A percentile compares a stretch with the other conserved stretches of the same genome.
Conservation (phyloP, 2,888 invertebrate species). For the Ophion costatus region DNA sequence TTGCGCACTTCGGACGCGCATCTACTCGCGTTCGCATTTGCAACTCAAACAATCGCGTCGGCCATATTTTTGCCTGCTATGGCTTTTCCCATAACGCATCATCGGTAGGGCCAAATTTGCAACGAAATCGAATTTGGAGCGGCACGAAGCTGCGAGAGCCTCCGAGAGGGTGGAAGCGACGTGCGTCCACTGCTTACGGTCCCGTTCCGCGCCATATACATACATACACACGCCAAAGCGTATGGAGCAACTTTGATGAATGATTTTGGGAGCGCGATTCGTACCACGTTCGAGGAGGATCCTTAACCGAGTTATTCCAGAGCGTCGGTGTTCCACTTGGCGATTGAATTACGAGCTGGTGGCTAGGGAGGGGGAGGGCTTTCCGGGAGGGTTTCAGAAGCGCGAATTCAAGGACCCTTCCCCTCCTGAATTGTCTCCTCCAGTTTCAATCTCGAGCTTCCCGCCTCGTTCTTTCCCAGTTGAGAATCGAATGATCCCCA, state of each 20-base stretch:
- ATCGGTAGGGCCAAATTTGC: too few species aligned
- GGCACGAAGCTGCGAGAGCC: too few species aligned
- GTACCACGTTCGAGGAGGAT: slow-evolving; percentile 21
- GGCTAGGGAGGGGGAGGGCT: not conserved
- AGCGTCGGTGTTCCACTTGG: slow-evolving; percentile 44
- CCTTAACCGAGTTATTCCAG: slow-evolving; percentile 50
- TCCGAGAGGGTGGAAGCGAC: too few species aligned
- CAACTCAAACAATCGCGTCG: too few species aligned
- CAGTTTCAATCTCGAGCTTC: too few species aligned
- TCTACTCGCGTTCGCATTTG: not conserved
- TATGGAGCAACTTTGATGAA: slow-evolving; percentile 23
- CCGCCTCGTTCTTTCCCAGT: too few species aligned
- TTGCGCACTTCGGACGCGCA: not conserved
- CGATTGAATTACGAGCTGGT: slow-evolving; percentile 60
- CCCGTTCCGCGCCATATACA: not conserved
- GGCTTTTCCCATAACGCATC: too few species aligned
- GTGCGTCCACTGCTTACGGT: not conserved
- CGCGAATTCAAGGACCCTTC: too few species aligned
- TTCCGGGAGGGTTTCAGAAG: not conserved
- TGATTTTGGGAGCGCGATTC: slow-evolving; percentile 23
- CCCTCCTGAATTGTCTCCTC: too few species aligned
- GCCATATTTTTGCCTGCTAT: too few species aligned
- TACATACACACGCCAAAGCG: not conserved
- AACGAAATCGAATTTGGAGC: too few species aligned
- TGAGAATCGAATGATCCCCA: too few species aligned